A percentile compares a stretch with the other conserved stretches of the same genome.
Conservation (phyloP, 2,797 vertebrate genomes). For the Aldrovandia affinis region DNA sequence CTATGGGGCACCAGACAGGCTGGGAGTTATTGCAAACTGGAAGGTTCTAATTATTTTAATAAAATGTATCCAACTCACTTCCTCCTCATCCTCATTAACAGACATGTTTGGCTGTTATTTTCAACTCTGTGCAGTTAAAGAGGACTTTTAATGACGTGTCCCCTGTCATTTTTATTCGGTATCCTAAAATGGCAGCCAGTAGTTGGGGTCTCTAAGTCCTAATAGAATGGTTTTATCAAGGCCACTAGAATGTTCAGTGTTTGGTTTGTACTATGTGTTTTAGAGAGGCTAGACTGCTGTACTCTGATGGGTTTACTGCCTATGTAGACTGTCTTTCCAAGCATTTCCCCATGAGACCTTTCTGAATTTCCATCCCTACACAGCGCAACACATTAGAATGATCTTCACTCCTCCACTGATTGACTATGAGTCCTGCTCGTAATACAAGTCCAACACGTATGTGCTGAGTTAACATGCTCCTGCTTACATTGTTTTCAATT, state of each 20-base stretch:
- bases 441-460: not conserved
- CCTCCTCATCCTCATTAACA: not conserved
- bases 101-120: not conserved
- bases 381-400: not conserved
- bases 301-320: not conserved
- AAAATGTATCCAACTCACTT: not conserved
- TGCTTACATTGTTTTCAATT: not conserved
- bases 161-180: not conserved
- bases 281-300: not conserved
- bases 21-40: slow-evolving; percentile 1
- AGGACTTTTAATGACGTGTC: not conserved
- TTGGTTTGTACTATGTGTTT: not conserved
- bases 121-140: not conserved
- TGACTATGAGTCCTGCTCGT: not conserved
- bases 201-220: not conserved
- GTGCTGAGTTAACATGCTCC: not conserved
- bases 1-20: not conserved
- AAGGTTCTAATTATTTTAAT: slow-evolving; percentile 18
- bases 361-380: not conserved
- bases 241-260: not conserved
- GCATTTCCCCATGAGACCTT: not conserved
- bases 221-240: not conserved
- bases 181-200: not conserved
- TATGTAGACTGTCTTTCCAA: not conserved
- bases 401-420: not conserved